Percentiles rank a stretch among this genome's conserved stretches.
These are phyloP conservation scores for Nomia melanderi DNA, from an alignment of 1,140 invertebrate species.

Conservation along the genomic window DNA sequence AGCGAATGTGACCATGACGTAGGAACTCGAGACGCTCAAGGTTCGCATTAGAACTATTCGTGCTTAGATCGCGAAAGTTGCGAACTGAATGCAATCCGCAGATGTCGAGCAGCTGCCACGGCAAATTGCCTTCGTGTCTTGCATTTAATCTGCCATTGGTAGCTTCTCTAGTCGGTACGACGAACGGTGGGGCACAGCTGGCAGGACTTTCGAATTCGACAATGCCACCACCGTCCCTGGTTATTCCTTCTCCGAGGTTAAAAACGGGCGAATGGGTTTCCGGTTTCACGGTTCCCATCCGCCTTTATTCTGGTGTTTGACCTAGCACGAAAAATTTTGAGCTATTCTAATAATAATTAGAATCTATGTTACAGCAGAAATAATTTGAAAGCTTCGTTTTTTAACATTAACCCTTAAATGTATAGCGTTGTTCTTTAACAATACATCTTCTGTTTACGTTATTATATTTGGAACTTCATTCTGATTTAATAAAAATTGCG, in stretches of 20 bases:
- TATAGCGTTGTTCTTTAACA: no score
- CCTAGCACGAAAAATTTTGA: background rate
- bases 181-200: constrained; percentile 52
- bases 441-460: no score
- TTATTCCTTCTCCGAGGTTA: background rate
- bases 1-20: background rate
- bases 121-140: constrained; percentile 62
- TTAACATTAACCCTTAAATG: no score
- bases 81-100: constrained; percentile 68
- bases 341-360: background rate
- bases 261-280: constrained; percentile 8
- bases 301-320: background rate
- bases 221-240: constrained; percentile 12
- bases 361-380: no score
- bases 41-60: constrained; percentile 53
- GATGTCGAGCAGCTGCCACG: constrained; percentile 73
- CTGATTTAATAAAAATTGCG: no score
- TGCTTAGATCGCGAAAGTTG: constrained; percentile 53
- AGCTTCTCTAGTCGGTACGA: constrained; percentile 53
- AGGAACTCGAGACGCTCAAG: constrained; percentile 2
- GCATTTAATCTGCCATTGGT: constrained; percentile 61
- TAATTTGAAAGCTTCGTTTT: no score
- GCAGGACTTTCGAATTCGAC: constrained; percentile 41
- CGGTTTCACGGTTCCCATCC: constrained; percentile 9
- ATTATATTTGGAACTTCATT: no score